Percentiles rank a stretch among this genome's conserved stretches.
These are phyloP conservation scores for Henicopernis longicauda DNA, from an alignment of 2,113 vertebrate genomes.

Conservation along the genomic window DNA sequence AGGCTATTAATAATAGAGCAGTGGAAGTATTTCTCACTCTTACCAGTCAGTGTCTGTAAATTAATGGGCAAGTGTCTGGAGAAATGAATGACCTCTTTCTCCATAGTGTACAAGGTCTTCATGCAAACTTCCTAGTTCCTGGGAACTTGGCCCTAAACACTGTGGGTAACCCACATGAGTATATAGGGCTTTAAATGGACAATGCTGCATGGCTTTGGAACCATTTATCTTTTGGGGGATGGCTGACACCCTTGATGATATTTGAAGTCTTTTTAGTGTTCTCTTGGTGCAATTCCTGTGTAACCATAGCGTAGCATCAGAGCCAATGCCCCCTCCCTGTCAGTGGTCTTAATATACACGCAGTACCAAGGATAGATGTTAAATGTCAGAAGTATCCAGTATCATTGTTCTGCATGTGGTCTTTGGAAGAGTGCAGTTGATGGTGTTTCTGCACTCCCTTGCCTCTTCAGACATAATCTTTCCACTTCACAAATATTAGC, in stretches of 20 bases:
- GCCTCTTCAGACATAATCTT: background rate
- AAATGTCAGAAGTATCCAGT: slow-evolving; percentile 62
- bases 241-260: background rate
- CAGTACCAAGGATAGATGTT: background rate
- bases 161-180: background rate
- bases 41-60: background rate
- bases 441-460: background rate
- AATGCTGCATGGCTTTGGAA: background rate
- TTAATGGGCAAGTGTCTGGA: background rate
- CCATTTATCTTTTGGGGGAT: background rate
- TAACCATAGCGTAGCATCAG: accelerated
- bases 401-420: background rate
- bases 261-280: background rate
- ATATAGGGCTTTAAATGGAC: background rate
- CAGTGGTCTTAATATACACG: background rate
- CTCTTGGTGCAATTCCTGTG: background rate
- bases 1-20: background rate
- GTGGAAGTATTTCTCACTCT: background rate
- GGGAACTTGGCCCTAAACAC: background rate
- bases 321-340: background rate
- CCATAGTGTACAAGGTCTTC: background rate
- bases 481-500: background rate
- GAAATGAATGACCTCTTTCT: background rate
- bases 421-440: background rate
- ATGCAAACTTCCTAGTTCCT: background rate